Percentiles rank a stretch among this genome's conserved stretches.
Conservation (phyloP, 2,797 vertebrate species). For the Bufotes viridis region DNA sequence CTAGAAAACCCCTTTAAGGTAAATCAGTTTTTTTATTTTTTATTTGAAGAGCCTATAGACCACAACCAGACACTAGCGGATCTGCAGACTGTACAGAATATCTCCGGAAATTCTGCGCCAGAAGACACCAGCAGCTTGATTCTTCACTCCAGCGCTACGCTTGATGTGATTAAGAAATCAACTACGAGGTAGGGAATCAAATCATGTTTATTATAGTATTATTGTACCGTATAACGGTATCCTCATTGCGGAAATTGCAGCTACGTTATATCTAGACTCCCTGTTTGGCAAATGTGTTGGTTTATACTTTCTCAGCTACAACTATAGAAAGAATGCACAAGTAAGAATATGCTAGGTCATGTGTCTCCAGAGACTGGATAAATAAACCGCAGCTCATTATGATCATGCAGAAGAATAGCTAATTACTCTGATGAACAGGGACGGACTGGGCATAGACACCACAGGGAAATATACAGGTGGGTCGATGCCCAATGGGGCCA, state of each 20-base stretch:
- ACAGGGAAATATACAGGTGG: no score
- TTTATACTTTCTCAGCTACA: neutral
- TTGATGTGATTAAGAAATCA: conserved; percentile 66
- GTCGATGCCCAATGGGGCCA: no score
- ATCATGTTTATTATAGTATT: no score
- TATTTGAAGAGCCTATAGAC: conserved; percentile 68
- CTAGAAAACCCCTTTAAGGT: no score
- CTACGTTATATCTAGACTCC: neutral
- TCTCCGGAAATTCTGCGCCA: conserved; percentile 69
- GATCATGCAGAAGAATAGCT: neutral
- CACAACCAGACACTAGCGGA: conserved; percentile 70
- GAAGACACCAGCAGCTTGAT: conserved; percentile 69
- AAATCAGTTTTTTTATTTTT: neutral
- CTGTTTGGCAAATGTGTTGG: neutral
- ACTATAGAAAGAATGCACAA: neutral
- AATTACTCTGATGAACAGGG: no score
- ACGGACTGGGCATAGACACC: no score
- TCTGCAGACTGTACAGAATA: conserved; percentile 69
- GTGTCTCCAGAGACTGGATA: neutral
- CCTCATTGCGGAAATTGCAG: neutral
- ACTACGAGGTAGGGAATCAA: conserved; percentile 68
- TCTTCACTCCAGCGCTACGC: conserved; percentile 72
- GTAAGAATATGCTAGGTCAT: neutral
- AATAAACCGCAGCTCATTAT: neutral
- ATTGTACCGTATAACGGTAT: neutral